Base-by-base conservation (phyloP, 2,888 invertebrate genomes). In the Limnephilus marmoratus region DNA sequence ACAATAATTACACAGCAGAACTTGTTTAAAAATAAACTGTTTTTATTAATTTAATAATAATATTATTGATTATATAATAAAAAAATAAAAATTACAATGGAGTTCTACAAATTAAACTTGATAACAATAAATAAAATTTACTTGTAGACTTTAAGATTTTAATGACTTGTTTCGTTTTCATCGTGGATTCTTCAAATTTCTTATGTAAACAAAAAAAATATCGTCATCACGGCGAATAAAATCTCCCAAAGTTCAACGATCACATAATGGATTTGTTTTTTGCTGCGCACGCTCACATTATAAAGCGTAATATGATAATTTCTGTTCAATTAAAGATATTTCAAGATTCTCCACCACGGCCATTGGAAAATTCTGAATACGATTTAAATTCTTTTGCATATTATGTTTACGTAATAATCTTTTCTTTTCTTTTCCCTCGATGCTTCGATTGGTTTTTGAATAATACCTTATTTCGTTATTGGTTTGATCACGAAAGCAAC, bases 161-260 rank as follows among this genome's bases (percentile, higher is more conserved):
- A 68, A 68, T 68, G 68, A 68, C 68, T 68, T 68, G 68, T 24
- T 9, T 68, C 68, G n/a, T 68, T 83, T 18, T 83, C 3, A 34
- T 34, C 24, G 37, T 34, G 83, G 37, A 83, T 83, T 31, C 7
- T 37, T n/a, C 83, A 24, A 82, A 83, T 83, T 41, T 89, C 80
- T 89, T 80, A 81, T 89, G 88, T 81, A 34, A 89, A 89, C 81
- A 89, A 89, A 89, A 89, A 89, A 87, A 89, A 37, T 89, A 81
- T 34, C 68, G 88, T 89, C 88, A 89, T 86, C 86, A 15, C 53
- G 7, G 29, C n/a, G 45, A 4, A 86, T 45, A 15, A 45, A 86
- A 83, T 68, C 68, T 37, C 80, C 41, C 34, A 24, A 80, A 89
- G 88, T 89, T 89, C 88, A 89, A 89, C 37, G 88, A 89, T 89